Base-by-base conservation (phyloP, 23 tunicate genomes). In the Phallusia fumigata region DNA sequence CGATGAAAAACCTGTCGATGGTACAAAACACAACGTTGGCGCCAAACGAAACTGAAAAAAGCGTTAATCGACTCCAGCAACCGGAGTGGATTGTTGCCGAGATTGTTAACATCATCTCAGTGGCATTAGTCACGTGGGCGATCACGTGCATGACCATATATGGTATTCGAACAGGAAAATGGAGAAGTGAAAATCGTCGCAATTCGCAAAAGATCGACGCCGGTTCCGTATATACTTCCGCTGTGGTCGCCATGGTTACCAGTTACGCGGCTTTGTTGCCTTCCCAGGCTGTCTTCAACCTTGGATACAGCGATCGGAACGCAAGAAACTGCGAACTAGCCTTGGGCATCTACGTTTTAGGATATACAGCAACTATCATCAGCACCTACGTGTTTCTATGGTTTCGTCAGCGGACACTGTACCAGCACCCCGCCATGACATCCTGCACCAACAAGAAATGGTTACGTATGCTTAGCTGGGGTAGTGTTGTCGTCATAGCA, bases 351-450 rank as follows among this genome's bases (percentile, higher is more conserved):
- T 72, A 11, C 32, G 24, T 72, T 21, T 13, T 30, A n/a, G 76
- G 76, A 13, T 72, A 72, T 72, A 12, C 24, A 11, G 13, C 21
- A 13, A 72, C 76, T 21, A 72, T 72, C 24, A 21, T 72, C 76
- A 11, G 76, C 13, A n/a, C 21, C n/a, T 72, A 72, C 32, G 21
- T 30, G 16, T 72, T 72, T n/a, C 24, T 72, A 30, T 72, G 76
- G 76, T 72, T 72, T 26, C 31, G 32, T 24, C 76, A 72, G 32
- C 76, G 76, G 16, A 15, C 76, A 24, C 18, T 72, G 21, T 72
- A 72, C 76, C 76, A 72, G 32, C 76, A 72, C 24, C 76, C 76
- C 13, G 76, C 76, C 13, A 72, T 72, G 32, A 13, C 18, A 18
- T 72, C 21, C n/a, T 19, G 18, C 65, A 13, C 32, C 12, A 21